Base-by-base conservation (phyloP, 2,888 invertebrate species). In the Thumatha senex region DNA sequence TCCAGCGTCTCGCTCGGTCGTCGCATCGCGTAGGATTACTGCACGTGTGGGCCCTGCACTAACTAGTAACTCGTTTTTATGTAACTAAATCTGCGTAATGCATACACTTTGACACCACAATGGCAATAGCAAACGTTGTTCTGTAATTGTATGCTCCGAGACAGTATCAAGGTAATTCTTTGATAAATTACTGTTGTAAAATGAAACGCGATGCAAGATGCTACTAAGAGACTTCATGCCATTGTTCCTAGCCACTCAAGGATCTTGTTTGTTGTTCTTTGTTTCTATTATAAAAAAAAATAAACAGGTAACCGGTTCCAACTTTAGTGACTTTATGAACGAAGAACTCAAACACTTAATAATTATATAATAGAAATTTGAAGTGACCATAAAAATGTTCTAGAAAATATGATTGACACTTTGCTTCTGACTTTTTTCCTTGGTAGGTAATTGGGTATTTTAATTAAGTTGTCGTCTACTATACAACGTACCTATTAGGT, bases 11-110 rank as follows among this genome's bases (percentile, higher is more conserved):
- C 18, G 18, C 18, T 4, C 3, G 58, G 54, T 56, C 64, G 67
- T 56, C 67, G 65, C 58, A 58, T 59, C 55, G 44, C 59, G 62
- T 62, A 70, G 63, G 69, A 59, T 61, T 70, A 60, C 46, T 70
- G 71, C 71, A 65, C 63, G 71, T 69, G 70, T 61, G 74, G 64
- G 61, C 71, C 59, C 59, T 61, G 59, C 57, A 60, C 57, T 61
- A 67, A 67, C 68, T 67, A 70, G 61, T 67, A 70, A 72, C 73
- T 67, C 51, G 73, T 70, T 70, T 72, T 64, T 69, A 63, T 70
- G 62, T 57, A 58, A 63, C 70, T 59, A 51, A 67, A 70, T 72
- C 68, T 70, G 61, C 73, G 72, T 70, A 72, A 63, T 61, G 56
- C 56, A 48, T 48, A 61, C 55, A 42, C 59, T 53, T 46, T 61